Evolutionary conservation across 2,113 vertebrate species (phyloP).

Genomic region (Todiramphus chloris): DNA sequence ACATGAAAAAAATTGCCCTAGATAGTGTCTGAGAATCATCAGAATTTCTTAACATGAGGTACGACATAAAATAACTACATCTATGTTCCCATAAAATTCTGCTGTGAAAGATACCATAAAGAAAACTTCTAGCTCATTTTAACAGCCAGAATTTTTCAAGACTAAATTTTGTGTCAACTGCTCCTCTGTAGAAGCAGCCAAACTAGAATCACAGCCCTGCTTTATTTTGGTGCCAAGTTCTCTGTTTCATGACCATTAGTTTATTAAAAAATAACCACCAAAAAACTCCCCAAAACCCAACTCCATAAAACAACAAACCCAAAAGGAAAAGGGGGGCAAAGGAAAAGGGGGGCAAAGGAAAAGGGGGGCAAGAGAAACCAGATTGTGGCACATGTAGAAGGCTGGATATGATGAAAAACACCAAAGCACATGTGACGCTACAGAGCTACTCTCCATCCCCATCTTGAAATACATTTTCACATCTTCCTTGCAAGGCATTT

Average conservation of each 20-base stretch:
- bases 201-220: not conserved
- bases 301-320: not conserved
- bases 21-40: not conserved
- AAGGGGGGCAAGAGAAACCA: not conserved
- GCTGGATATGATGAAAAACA: not conserved
- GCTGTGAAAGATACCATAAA: not conserved
- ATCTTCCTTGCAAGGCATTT: not conserved
- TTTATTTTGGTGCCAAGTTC: not conserved
- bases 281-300: not conserved
- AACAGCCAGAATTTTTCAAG: not conserved
- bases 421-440: not conserved
- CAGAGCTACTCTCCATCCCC: not conserved
- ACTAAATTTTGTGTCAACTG: not conserved
- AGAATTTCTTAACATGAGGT: not conserved
- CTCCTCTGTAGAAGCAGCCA: not conserved
- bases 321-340: not conserved
- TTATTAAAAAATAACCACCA: not conserved
- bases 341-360: not conserved
- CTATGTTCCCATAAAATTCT: not conserved
- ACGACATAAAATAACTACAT: not conserved
- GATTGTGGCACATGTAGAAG: not conserved
- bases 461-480: not conserved
- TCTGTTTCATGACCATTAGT: not conserved
- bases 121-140: not conserved
- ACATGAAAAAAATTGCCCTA: not conserved